Conservation (phyloP, 2,113 vertebrate species). For the Hippocampus barbouri region DNA sequence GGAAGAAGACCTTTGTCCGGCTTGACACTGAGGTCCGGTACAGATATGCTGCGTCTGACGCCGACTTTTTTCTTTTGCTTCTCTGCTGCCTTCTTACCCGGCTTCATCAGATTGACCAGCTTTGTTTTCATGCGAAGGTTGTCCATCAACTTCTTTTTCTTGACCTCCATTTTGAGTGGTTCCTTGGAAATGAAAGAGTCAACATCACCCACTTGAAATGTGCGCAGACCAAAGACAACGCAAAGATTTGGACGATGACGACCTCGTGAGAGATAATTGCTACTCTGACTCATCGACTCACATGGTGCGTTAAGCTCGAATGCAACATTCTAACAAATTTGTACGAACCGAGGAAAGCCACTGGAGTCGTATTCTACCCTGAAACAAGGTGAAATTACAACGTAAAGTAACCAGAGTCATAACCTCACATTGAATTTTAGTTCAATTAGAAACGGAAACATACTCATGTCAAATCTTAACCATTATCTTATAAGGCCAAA, state of each 20-base stretch:
- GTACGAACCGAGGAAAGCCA: too few species aligned
- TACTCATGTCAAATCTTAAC: background rate
- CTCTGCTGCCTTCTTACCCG: constrained; percentile 42
- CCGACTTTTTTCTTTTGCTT: constrained; percentile 43
- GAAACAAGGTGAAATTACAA: background rate
- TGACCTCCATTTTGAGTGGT: constrained; percentile 61
- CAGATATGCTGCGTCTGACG: constrained; percentile 69
- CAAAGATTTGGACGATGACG: background rate
- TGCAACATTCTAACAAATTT: background rate
- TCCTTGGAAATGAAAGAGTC: constrained; percentile 7
- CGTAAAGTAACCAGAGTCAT: too few species aligned
- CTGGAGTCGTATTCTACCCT: too few species aligned
- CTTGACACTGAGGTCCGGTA: constrained; percentile 61
- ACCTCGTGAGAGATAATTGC: background rate
- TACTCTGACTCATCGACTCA: background rate
- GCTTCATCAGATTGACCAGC: constrained; percentile 43
- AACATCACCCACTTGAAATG: background rate
- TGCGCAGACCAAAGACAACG: background rate
- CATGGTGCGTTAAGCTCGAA: background rate
- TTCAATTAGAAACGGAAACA: background rate
- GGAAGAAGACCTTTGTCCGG: background rate
- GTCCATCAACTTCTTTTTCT: constrained; percentile 60
- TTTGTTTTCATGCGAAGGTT: constrained; percentile 58
- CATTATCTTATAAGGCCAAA: background rate
- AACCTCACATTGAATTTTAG: background rate